phyloP scores from a whole-genome alignment of 2,888 invertebrate genomes.

The Cremastinae sp. region DNA sequence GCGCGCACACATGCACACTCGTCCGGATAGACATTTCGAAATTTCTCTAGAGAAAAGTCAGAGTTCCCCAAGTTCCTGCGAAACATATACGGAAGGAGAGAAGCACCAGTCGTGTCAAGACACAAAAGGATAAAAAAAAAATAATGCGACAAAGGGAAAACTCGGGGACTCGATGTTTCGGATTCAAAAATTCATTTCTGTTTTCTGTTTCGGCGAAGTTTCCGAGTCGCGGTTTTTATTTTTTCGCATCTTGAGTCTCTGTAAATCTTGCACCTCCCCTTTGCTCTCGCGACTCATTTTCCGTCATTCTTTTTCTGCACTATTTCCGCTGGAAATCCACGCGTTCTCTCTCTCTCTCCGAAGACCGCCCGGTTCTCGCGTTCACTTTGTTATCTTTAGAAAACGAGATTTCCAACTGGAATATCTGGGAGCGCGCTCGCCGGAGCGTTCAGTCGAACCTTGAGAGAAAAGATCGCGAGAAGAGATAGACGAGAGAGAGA shows the following conservation, averaged over 20 bases:
- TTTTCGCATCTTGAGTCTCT: conserved; percentile 43
- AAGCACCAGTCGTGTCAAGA: background rate
- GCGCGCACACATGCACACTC: conserved; percentile 5
- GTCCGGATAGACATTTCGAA: conserved; percentile 35
- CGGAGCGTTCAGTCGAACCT: conserved; percentile 42
- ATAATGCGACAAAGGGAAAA: background rate
- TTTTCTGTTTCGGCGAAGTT: conserved; percentile 1
- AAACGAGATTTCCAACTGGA: conserved; percentile 61
- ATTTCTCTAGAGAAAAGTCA: conserved; percentile 56
- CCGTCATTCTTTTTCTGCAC: conserved; percentile 15
- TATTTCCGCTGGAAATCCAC: conserved; percentile 22
- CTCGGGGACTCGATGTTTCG: background rate
- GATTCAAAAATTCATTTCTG: background rate
- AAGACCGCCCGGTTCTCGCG: conserved; percentile 35
- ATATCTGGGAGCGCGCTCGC: conserved; percentile 52
- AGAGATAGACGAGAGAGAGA: conserved; percentile 2
- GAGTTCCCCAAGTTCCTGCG: conserved; percentile 1
- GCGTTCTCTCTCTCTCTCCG: conserved; percentile 22
- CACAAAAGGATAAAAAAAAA: background rate
- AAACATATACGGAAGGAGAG: background rate
- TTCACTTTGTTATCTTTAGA: conserved; percentile 61
- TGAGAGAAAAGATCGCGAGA: conserved; percentile 30
- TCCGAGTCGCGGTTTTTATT: conserved; percentile 28
- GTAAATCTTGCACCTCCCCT: conserved; percentile 28
- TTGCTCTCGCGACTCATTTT: conserved; percentile 18